Conservation (phyloP, 2,888 invertebrate species). For the Plusia festucae region DNA sequence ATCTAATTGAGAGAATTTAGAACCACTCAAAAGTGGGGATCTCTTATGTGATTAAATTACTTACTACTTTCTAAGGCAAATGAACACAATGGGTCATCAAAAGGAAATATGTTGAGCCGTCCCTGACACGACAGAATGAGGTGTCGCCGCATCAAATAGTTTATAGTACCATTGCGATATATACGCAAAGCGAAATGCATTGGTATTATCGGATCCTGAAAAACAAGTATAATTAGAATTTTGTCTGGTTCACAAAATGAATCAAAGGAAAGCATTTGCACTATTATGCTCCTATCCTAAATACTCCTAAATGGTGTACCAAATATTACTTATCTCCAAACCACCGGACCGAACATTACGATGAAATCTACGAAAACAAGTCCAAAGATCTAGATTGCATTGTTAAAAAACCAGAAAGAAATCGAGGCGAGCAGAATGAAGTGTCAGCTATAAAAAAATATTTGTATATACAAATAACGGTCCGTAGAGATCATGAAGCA, state of each 20-base stretch:
- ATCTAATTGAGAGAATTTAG: no score
- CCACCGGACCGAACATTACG: slow-evolving; percentile 65
- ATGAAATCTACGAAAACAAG: slow-evolving; percentile 62
- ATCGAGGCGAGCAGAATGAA: slow-evolving; percentile 66
- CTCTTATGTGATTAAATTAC: slow-evolving; percentile 80
- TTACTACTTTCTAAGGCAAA: slow-evolving; percentile 99
- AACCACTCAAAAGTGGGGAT: neutral
- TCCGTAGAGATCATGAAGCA: slow-evolving; percentile 74
- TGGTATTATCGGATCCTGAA: slow-evolving; percentile 95
- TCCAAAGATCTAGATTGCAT: slow-evolving; percentile 60
- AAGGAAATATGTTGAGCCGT: slow-evolving; percentile 97
- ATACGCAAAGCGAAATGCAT: slow-evolving; percentile 98
- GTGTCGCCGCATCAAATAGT: slow-evolving; percentile 97
- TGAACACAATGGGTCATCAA: slow-evolving; percentile 98
- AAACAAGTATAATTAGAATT: slow-evolving; percentile 63
- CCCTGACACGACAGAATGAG: slow-evolving; percentile 98
- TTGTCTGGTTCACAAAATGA: slow-evolving; percentile 34
- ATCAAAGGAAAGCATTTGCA: slow-evolving; percentile 60
- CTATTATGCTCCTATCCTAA: slow-evolving; percentile 60
- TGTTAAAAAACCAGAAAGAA: slow-evolving; percentile 63
- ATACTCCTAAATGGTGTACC: slow-evolving; percentile 63
- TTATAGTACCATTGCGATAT: slow-evolving; percentile 97
- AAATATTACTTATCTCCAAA: slow-evolving; percentile 61
- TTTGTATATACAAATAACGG: slow-evolving; percentile 71
- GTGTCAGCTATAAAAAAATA: slow-evolving; percentile 72